Evolutionary conservation across 2,797 vertebrate species (phyloP), one percentile per base, ranked within the genome.

Genomic region (Sebastes ruberrimus): DNA sequence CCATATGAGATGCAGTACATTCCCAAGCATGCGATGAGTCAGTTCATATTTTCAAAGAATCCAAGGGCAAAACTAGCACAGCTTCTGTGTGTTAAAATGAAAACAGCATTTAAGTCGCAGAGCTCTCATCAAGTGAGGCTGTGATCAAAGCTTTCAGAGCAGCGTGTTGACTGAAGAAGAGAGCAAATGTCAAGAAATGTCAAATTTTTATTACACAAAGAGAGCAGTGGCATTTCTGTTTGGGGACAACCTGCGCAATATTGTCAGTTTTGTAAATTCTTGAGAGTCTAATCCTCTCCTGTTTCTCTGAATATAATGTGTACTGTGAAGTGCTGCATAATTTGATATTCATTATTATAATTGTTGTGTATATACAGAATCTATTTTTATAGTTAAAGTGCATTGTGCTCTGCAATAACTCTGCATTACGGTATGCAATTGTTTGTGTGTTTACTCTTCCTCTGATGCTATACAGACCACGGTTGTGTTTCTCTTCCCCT

Each of bases 171-270:
- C 67, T 74, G 30, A 78, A 59, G 33, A 89, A 65, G 68, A 84
- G 22, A 82, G 38, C 70, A 88, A 91, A 88, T 87, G 68, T 77
- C 84, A 84, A 56, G 72, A 85, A 84, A 81, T 78, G 72, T 60
- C 68, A 81, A 27, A 2, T 20, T 75, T 71, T 23, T 62, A 71
- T 62, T 67, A 71, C 30, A 69, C 9, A 64, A 27, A 64, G 46
- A 74, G 16, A 79, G n/a, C 38, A 62, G 27, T 28, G 49, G n/a
- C 10, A 27, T 61, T 61, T 87, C 27, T 72, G 42, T 78, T 71
- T 4, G 25, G 20, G 11, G 32, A 27, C 16, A 49, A 66, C n/a
- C 23, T 65, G 65, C 52, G 10, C 10, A 73, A 14, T 71, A 53
- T 18, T 71, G 25, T 52, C 56, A 74, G 22, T 20, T 59, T 11